Percentiles rank a stretch among this genome's conserved stretches.
Evolutionary conservation across 2,797 vertebrate species (phyloP).

Genomic region (Hemitrygon akajei): DNA sequence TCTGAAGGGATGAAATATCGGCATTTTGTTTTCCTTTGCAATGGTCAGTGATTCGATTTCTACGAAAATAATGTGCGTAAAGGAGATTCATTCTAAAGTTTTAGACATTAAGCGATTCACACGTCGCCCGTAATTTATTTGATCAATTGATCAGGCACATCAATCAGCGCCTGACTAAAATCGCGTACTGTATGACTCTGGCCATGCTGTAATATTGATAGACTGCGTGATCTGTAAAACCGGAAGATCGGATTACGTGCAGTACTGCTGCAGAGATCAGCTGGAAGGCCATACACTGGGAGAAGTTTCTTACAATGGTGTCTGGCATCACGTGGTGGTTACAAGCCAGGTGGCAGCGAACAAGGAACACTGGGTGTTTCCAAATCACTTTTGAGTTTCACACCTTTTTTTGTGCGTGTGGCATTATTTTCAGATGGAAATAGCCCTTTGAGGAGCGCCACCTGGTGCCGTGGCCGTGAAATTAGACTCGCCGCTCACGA

Average conservation of each 20-base stretch:
- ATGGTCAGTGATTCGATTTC: not conserved
- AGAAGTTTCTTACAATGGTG: not conserved
- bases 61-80: not conserved
- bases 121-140: not conserved
- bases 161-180: not conserved
- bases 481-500: not conserved
- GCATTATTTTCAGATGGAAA: not conserved
- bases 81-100: not conserved
- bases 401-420: not conserved
- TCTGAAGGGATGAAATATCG: not conserved
- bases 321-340: not conserved
- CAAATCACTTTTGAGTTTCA: not conserved
- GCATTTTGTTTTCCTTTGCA: not conserved
- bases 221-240: not conserved
- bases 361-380: not conserved
- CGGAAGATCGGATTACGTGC: not conserved
- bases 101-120: not conserved
- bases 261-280: not conserved
- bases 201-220: not conserved
- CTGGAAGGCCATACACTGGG: not conserved
- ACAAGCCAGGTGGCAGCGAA: not conserved
- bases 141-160: not conserved
- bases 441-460: not conserved
- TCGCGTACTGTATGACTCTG: not conserved
- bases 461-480: not conserved